Evolutionary conservation across 2,888 invertebrate genomes (phyloP).

Genomic region (Heliconius ismenius): DNA sequence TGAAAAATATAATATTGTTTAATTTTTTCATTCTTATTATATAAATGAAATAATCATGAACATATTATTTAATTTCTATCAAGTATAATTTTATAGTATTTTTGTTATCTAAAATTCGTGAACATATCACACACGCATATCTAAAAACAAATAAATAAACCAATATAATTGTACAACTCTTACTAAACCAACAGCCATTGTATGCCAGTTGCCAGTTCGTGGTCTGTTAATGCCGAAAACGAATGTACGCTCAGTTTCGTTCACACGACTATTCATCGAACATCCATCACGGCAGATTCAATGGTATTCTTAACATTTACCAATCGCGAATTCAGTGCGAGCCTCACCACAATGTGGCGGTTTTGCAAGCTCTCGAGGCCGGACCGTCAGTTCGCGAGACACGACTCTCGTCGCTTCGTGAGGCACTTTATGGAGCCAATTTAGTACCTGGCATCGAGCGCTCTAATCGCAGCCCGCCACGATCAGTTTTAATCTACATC

Average conservation of each 20-base stretch:
- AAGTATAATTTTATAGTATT: too few species aligned
- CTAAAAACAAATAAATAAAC: too few species aligned
- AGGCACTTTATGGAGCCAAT: constrained; percentile 46
- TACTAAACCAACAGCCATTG: constrained; percentile 1
- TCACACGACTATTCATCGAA: constrained; percentile 32
- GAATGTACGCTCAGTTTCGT: constrained; percentile 19
- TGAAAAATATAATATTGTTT: not conserved
- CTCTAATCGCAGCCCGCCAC: constrained; percentile 37
- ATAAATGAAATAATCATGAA: too few species aligned
- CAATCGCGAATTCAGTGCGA: constrained; percentile 72
- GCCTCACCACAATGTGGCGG: constrained; percentile 66
- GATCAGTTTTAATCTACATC: constrained; percentile 19
- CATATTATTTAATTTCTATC: too few species aligned
- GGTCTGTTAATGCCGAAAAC: constrained; percentile 4
- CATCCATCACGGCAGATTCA: constrained; percentile 49
- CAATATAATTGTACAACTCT: not conserved
- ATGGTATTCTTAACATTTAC: constrained; percentile 67
- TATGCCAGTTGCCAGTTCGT: constrained; percentile 9
- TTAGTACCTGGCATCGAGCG: constrained; percentile 35
- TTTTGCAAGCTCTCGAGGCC: constrained; percentile 73
- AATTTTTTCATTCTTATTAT: not conserved
- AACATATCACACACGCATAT: too few species aligned
- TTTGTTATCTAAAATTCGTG: too few species aligned
- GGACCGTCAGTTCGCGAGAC: constrained; percentile 68
- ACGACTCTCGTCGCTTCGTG: constrained; percentile 55